These are phyloP conservation scores for Scortum barcoo DNA, from an alignment of 2,113 vertebrate genomes.

Conservation along the genomic window DNA sequence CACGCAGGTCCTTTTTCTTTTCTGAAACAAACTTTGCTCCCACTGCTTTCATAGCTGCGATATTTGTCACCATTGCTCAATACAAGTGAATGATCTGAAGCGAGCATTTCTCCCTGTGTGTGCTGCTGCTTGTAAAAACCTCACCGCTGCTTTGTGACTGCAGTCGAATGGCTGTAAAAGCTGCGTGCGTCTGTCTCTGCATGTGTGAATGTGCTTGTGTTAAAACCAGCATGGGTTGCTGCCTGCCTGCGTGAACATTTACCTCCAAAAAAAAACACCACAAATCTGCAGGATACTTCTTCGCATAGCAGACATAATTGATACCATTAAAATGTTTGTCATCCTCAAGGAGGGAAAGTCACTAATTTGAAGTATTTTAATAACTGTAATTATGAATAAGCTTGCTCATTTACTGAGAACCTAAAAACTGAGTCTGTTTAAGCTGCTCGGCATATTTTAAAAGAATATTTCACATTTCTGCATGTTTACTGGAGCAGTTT, in stretches of 20 bases:
- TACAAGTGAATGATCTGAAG: slow-evolving; percentile 31
- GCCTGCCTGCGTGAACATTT: slow-evolving; percentile 19
- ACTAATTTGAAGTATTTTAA: slow-evolving; percentile 42
- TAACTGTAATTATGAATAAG: slow-evolving; percentile 54
- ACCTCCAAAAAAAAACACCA: slow-evolving; percentile 51
- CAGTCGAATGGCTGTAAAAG: slow-evolving; percentile 54
- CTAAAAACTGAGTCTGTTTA: neutral
- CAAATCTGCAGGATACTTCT: slow-evolving; percentile 41
- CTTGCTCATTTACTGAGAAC: neutral
- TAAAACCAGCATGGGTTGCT: slow-evolving; percentile 30
- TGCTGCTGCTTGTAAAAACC: slow-evolving; percentile 61
- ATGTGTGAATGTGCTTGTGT: slow-evolving; percentile 21
- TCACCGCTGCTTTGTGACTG: slow-evolving; percentile 54
- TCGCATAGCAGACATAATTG: slow-evolving; percentile 51
- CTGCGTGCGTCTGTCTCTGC: slow-evolving; percentile 40
- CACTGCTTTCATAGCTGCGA: neutral
- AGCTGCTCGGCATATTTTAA: neutral
- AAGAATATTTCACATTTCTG: neutral
- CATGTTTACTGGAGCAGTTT: neutral
- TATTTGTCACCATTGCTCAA: slow-evolving; percentile 11
- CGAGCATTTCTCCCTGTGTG: slow-evolving; percentile 30
- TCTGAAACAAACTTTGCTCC: slow-evolving; percentile 4
- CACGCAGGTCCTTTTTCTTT: neutral
- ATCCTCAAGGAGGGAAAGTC: slow-evolving; percentile 22
- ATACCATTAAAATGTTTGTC: slow-evolving; percentile 56